Evolutionary conservation across 1,140 invertebrate genomes (phyloP).

Genomic region (Orussus abietinus): DNA sequence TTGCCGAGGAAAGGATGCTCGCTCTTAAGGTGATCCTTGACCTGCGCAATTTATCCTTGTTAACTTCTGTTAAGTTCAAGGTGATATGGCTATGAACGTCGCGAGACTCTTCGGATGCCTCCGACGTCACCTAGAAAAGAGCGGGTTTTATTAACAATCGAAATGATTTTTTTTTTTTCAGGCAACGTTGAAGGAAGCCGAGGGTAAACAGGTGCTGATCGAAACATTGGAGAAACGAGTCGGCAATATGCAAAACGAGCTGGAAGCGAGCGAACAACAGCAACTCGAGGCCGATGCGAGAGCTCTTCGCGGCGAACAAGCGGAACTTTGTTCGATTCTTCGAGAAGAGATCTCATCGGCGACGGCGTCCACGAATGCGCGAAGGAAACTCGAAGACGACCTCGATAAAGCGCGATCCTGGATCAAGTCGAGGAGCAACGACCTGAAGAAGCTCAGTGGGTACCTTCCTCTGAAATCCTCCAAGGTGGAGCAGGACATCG

Average conservation of each 20-base stretch:
- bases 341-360: constrained; percentile 71
- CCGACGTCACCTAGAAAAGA: too few species aligned
- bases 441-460: constrained; percentile 70
- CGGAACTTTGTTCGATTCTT: constrained; percentile 66
- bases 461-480: constrained; percentile 68
- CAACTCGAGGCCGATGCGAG: constrained; percentile 66
- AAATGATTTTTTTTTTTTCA: constrained; percentile 29
- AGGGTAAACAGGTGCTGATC: constrained; percentile 76
- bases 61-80: too few species aligned
- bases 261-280: constrained; percentile 75
- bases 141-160: neutral
- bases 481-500: constrained; percentile 75
- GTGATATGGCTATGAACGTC: too few species aligned
- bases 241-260: constrained; percentile 75
- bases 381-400: constrained; percentile 73
- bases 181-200: constrained; percentile 76
- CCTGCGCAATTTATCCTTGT: neutral
- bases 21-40: constrained; percentile 57
- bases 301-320: constrained; percentile 66
- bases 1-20: constrained; percentile 68
- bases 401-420: constrained; percentile 74
- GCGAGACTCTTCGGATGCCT: too few species aligned
- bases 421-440: constrained; percentile 72
- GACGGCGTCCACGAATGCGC: constrained; percentile 61
- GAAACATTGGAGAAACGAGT: constrained; percentile 80